Percentiles rank a stretch among this genome's conserved stretches.
Conservation (phyloP, 1,140 invertebrate species). For the Stratiolaelaps scimitus region DNA sequence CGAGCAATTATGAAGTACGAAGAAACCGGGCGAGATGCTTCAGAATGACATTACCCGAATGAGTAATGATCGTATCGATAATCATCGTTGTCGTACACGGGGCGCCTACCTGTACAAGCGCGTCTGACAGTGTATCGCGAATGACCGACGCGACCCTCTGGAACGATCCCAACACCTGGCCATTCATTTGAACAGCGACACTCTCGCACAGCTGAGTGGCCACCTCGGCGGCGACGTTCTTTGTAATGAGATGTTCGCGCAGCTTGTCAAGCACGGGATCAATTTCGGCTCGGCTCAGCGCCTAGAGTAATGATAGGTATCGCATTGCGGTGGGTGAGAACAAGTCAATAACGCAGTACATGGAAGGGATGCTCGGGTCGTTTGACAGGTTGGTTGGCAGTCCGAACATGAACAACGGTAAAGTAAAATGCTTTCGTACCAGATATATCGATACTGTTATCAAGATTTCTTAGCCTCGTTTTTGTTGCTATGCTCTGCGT, state of each 20-base stretch:
- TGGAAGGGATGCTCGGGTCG: too few species aligned
- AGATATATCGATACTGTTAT: too few species aligned
- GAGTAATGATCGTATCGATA: too few species aligned
- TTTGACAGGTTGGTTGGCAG: too few species aligned
- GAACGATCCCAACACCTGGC: slow-evolving; percentile 44
- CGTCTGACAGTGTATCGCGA: slow-evolving; percentile 41
- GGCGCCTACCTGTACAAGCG: slow-evolving; percentile 35
- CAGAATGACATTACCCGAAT: neutral
- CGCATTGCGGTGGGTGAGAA: too few species aligned
- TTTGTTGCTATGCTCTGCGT: too few species aligned
- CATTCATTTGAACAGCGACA: slow-evolving; percentile 78
- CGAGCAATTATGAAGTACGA: neutral
- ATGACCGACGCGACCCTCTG: slow-evolving; percentile 37
- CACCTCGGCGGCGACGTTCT: slow-evolving; percentile 97
- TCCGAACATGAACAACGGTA: too few species aligned
- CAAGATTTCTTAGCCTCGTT: too few species aligned
- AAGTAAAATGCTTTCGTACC: too few species aligned
- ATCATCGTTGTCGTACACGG: too few species aligned
- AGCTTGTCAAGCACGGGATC: slow-evolving; percentile 80
- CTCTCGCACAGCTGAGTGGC: slow-evolving; percentile 86
- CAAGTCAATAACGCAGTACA: too few species aligned
- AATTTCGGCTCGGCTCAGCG: slow-evolving; percentile 50
- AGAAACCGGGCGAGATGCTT: neutral
- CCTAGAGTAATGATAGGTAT: slow-evolving; percentile 30
- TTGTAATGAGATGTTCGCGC: slow-evolving; percentile 86